phyloP scores from a whole-genome alignment of 2,113 vertebrate species.

The Eurystomus gularis region DNA sequence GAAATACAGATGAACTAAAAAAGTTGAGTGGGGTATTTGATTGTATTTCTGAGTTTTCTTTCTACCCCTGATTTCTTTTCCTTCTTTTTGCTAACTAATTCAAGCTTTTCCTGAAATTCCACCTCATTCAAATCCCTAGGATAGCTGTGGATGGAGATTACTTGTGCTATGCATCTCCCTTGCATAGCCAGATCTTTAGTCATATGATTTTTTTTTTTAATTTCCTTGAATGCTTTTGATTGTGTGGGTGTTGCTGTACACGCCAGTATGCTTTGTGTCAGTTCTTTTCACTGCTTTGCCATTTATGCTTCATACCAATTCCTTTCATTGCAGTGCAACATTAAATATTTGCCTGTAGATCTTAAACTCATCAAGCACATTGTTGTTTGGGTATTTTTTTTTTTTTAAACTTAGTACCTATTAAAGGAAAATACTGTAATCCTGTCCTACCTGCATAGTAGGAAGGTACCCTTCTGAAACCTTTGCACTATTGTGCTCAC shows the following conservation, averaged over 20 bases:
- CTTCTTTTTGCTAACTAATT: background rate
- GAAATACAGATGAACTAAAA: background rate
- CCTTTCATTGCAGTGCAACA: constrained; percentile 12
- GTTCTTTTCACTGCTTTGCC: constrained; percentile 54
- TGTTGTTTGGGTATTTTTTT: background rate
- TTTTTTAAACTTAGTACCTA: background rate
- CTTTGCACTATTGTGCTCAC: background rate
- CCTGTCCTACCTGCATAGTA: background rate
- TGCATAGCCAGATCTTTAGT: constrained; percentile 39
- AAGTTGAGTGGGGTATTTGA: background rate
- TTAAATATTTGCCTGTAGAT: constrained; percentile 50
- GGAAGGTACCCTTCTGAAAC: background rate
- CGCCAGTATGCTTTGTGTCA: constrained; percentile 64
- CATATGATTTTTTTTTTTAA: background rate
- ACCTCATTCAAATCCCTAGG: background rate
- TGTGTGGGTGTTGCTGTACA: constrained; percentile 55
- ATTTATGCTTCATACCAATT: constrained; percentile 41
- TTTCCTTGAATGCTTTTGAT: constrained; percentile 53
- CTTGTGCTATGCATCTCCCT: constrained; percentile 12
- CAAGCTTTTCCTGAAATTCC: constrained; percentile 20
- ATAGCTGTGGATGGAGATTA: constrained; percentile 1
- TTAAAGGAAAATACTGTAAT: background rate
- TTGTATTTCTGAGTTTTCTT: background rate
- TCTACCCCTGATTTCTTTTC: background rate
- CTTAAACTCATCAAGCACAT: constrained; percentile 27